Conservation (phyloP, 2,113 vertebrate genomes). For the Pachycephala philippinensis region DNA sequence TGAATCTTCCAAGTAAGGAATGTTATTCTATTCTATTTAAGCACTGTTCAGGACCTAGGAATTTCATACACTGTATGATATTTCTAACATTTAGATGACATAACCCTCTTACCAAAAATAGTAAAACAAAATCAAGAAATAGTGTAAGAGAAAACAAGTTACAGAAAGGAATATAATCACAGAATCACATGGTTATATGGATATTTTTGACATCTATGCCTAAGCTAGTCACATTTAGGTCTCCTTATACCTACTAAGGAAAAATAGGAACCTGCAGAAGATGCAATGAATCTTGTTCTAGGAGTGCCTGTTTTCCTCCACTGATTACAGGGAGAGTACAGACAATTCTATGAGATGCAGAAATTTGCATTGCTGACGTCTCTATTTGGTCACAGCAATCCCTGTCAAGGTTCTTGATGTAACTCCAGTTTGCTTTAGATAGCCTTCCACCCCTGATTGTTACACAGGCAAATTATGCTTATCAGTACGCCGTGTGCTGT, state of each 20-base stretch:
- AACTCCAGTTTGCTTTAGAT: background rate
- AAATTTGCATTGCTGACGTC: background rate
- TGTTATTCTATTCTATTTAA: background rate
- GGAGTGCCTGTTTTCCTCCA: background rate
- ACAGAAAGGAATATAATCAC: background rate
- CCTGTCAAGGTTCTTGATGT: background rate
- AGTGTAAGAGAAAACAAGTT: background rate
- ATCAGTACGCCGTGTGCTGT: background rate
- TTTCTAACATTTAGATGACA: background rate
- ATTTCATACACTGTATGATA: background rate
- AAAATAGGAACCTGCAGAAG: background rate
- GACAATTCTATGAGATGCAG: background rate
- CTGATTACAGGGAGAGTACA: background rate
- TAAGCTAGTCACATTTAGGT: background rate
- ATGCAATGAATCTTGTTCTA: background rate
- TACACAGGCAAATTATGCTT: slow-evolving; percentile 19
- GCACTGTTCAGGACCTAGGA: background rate
- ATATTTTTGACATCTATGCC: background rate
- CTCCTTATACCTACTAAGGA: background rate
- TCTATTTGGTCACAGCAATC: background rate
- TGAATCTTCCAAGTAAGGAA: background rate
- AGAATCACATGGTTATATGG: background rate
- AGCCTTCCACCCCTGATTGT: background rate
- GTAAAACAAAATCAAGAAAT: background rate
- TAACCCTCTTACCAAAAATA: background rate